Conservation (phyloP, 1,140 invertebrate species). For the Holcopasites calliopsidis region DNA sequence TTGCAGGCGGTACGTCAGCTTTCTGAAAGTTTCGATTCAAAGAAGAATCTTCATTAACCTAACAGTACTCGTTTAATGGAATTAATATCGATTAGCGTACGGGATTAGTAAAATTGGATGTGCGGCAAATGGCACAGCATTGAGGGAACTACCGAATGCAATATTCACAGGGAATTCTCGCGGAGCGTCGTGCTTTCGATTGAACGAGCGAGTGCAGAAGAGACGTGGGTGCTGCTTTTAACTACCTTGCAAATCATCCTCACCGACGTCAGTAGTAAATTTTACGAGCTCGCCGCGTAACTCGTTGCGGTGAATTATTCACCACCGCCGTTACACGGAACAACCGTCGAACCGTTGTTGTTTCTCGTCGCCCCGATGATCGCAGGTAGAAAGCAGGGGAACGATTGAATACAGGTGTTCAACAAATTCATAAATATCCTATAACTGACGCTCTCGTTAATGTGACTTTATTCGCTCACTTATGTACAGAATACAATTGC, state of each 20-base stretch:
- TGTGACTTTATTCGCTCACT: slow-evolving; percentile 62
- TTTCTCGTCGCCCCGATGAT: not conserved
- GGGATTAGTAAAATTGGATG: too few relatives aligned
- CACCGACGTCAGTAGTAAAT: slow-evolving; percentile 3
- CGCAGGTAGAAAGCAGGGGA: not conserved
- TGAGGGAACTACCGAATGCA: not conserved
- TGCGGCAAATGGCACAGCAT: too few relatives aligned
- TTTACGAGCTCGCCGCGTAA: not conserved
- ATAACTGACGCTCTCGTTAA: slow-evolving; percentile 62
- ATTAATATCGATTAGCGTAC: too few relatives aligned
- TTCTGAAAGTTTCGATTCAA: slow-evolving; percentile 13
- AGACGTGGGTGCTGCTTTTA: not conserved
- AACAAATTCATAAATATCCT: slow-evolving; percentile 27
- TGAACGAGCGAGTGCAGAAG: not conserved
- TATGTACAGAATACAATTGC: slow-evolving; percentile 57
- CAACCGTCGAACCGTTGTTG: not conserved
- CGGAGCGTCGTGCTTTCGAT: not conserved
- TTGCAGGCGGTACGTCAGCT: not conserved
- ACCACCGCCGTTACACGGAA: slow-evolving; percentile 13
- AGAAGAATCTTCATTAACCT: too few relatives aligned
- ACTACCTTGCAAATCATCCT: slow-evolving; percentile 37
- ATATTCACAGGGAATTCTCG: not conserved
- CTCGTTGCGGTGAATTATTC: slow-evolving; percentile 35
- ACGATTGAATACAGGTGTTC: too few relatives aligned
- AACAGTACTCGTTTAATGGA: too few relatives aligned